These are phyloP conservation scores for Oscheius myriophilus DNA, from an alignment of 2,888 invertebrate genomes.

Conservation along the genomic window DNA sequence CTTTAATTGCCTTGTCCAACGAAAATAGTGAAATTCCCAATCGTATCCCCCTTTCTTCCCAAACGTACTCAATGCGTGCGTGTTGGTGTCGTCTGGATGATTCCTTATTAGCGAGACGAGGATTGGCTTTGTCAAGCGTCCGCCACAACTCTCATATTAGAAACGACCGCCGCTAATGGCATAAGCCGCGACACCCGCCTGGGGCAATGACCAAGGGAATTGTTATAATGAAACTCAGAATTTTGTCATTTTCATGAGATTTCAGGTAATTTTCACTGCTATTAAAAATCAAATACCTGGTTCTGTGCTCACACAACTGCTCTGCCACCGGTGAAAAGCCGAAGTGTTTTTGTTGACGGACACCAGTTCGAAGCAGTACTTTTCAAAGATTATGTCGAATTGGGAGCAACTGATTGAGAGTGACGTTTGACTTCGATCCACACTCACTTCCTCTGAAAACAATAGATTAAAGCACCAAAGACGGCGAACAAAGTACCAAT, in stretches of 20 bases:
- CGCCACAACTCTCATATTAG: conserved; percentile 30
- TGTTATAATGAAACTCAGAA: too few species aligned
- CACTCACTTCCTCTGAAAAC: conserved; percentile 51
- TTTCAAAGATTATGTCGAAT: conserved; percentile 65
- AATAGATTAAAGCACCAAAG: conserved; percentile 33
- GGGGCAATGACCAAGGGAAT: background rate
- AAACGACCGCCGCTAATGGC: conserved; percentile 9
- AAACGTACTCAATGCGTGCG: too few species aligned
- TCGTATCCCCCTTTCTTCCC: too few species aligned
- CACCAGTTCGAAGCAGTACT: conserved; percentile 65
- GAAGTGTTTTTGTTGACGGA: conserved; percentile 52
- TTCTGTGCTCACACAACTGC: conserved; percentile 64
- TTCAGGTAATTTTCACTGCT: too few species aligned
- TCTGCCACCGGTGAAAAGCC: conserved; percentile 61
- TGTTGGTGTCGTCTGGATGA: conserved; percentile 25
- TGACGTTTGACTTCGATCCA: conserved; percentile 35
- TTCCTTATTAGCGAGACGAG: conserved; percentile 24
- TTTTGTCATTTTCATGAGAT: too few species aligned
- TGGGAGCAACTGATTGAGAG: conserved; percentile 52
- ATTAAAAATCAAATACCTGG: conserved; percentile 49
- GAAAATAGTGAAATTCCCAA: too few species aligned
- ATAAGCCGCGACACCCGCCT: background rate
- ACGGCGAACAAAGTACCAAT: conserved; percentile 46
- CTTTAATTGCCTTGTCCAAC: too few species aligned
- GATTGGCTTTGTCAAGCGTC: conserved; percentile 30